These are phyloP conservation scores for Boloria selene DNA, from an alignment of 2,888 invertebrate genomes.

Conservation along the genomic window DNA sequence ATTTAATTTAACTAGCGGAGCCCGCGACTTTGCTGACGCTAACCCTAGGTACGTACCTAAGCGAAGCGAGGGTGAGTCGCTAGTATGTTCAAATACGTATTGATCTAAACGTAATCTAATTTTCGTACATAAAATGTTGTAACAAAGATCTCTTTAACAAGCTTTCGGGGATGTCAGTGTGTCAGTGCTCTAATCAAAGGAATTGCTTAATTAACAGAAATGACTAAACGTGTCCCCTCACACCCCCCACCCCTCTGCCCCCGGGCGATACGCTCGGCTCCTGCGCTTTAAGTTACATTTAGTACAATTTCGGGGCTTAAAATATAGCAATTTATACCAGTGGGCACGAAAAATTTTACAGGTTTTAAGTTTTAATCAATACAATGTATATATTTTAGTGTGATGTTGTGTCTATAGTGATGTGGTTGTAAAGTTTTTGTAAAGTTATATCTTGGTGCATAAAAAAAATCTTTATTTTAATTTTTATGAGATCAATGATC, in stretches of 20 bases:
- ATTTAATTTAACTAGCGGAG: too few species aligned
- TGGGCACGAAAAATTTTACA: neutral
- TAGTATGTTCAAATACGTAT: too few species aligned
- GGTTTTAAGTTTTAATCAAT: too few species aligned
- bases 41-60: too few species aligned
- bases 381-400: too few species aligned
- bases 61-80: too few species aligned
- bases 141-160: slow-evolving; percentile 24
- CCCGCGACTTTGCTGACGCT: too few species aligned
- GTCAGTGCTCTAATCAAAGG: slow-evolving; percentile 26
- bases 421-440: too few species aligned
- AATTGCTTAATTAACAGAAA: slow-evolving; percentile 38
- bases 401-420: too few species aligned
- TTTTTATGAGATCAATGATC: too few species aligned
- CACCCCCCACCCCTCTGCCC: neutral
- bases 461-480: too few species aligned
- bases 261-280: neutral
- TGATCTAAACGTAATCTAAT: neutral
- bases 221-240: slow-evolving; percentile 15
- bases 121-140: neutral
- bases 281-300: slow-evolving; percentile 6
- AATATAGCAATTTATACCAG: neutral
- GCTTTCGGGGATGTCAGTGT: slow-evolving; percentile 24
- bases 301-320: slow-evolving; percentile 8
- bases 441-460: too few species aligned